Evolutionary conservation across 1,140 invertebrate species (phyloP), one percentile per base, ranked within the genome.

Genomic region (Drosophila kepulauana): DNA sequence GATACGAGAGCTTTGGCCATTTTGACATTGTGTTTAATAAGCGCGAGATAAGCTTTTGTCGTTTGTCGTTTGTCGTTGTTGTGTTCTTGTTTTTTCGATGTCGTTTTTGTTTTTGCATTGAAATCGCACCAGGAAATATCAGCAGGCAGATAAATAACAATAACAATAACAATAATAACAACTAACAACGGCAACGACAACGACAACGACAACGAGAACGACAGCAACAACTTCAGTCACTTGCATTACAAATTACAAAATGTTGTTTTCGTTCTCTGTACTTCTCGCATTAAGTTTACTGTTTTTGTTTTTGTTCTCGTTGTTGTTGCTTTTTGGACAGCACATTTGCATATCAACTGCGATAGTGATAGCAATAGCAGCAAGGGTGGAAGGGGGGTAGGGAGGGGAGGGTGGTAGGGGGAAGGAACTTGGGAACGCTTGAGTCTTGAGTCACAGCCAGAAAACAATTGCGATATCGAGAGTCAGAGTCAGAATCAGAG

Each of bases 1-100:
- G 74, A 75, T 71, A 71, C 45, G 58, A 65, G 78, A 65, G 78
- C 82, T 84, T 78, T 78, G 82, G 76, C 58, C 76, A 88, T 80
- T 87, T 82, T 87, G 84, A 88, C 85, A 87, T 88, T 88, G 80
- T 88, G 75, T 88, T 88, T 88, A 88, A 88, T 79, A 86, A 88
- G 78, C 72, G 80, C 73, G 82, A 25, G 20, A 87, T 87, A 87
- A 87, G 84, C 74, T 58, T 69, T 62, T 69, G 63, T 51, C 51
- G 65, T 74, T 62, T 69, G 63, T 51, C 51, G 65, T 74, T 72
- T 54, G 35, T 62, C 57, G 38, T 74, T 52, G 13, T 45, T 49
- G 28, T 51, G 45, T 67, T 65, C 38, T 33, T 49, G 13, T 59
- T 58, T 43, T 59, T 52, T 35, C 69, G 73, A 69, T 78, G 69